Conservation (phyloP, 2,888 invertebrate species). For the Eilema sororculum region DNA sequence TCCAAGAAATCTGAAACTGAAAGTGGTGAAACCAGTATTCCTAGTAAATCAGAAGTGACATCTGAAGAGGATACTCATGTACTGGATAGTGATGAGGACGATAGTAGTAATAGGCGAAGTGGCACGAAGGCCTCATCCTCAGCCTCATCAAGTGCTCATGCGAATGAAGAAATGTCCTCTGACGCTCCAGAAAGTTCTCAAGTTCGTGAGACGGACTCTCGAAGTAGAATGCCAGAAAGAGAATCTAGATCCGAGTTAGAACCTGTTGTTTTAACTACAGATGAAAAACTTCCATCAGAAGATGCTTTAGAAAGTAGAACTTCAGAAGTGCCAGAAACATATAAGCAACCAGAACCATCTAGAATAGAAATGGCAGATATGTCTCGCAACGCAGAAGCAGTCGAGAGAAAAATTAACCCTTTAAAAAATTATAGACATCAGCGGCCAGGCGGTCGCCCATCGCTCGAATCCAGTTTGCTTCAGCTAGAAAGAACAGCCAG, state of each 20-base stretch:
- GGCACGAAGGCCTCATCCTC: conserved; percentile 50
- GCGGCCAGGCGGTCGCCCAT: conserved; percentile 68
- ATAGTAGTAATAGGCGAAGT: conserved; percentile 48
- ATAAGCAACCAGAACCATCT: conserved; percentile 43
- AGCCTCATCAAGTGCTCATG: conserved; percentile 30
- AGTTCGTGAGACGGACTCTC: conserved; percentile 43
- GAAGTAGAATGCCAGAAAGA: conserved; percentile 43
- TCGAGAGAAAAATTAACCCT: conserved; percentile 78
- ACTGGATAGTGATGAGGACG: conserved; percentile 79
- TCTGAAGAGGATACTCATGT: conserved; percentile 80
- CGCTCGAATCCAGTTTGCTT: conserved; percentile 79
- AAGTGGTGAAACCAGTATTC: conserved; percentile 55
- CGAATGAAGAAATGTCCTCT: conserved; percentile 28
- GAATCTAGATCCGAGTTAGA: conserved; percentile 51
- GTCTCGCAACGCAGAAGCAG: conserved; percentile 57
- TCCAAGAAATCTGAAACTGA: conserved; percentile 64
- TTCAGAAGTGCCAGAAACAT: conserved; percentile 57
- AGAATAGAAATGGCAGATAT: conserved; percentile 45
- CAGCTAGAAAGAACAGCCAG: conserved; percentile 80
- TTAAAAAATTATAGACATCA: conserved; percentile 84
- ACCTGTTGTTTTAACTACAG: conserved; percentile 76
- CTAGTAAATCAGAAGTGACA: conserved; percentile 62
- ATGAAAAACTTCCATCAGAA: conserved; percentile 79
- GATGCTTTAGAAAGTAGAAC: conserved; percentile 72
- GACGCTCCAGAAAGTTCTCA: conserved; percentile 39